Base-by-base conservation (phyloP, 2,113 vertebrate genomes). In the Gavia stellata region DNA sequence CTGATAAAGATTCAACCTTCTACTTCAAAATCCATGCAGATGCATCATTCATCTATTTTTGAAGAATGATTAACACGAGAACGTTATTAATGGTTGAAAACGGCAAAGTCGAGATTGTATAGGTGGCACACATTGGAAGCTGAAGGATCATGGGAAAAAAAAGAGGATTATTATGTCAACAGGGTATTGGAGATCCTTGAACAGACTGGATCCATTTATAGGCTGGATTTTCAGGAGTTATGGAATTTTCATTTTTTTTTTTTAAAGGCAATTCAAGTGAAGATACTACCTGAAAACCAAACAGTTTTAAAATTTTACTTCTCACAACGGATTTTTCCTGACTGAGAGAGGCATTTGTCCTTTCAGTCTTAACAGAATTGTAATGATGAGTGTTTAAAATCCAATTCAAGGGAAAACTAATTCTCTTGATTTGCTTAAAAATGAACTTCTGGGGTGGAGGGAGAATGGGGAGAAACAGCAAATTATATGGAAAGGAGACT, bases 401-500 rank as follows among this genome's bases (percentile, higher is more conserved):
- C 71, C 45, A 75, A n/a, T 90, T 95, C 71, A 79, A 61, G 45
- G 24, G 70, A 93, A 95, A 92, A 66, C 55, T 59, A 6, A 34
- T 89, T 86, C 42, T 92, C 80, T 91, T 71, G 72, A 81, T 89
- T 95, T 3, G 7, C 49, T 87, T 50, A 91, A 95, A 95, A 92
- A 92, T 75, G 25, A 86, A 93, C 45, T 93, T 92, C 65, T 88
- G 28, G 29, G 24, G 33, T 82, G 61, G 70, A 65, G 20, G 40
- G 21, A 94, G 55, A 83, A 91, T 10, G 7, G 29, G 16, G 40
- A 94, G 72, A 86, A 97, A 74, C 23, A 81, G 65, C 17, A 82
- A 92, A 90, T 94, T 80, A 82, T 80, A 89, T 45, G 23, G 38
- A 90, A 92, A 88, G 66, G 86, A 83, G 53, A 52, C 50, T 66